A percentile compares a stretch with the other conserved stretches of the same genome.
These are phyloP conservation scores for Strix aluco DNA, from an alignment of 2,113 vertebrate species.

Conservation along the genomic window DNA sequence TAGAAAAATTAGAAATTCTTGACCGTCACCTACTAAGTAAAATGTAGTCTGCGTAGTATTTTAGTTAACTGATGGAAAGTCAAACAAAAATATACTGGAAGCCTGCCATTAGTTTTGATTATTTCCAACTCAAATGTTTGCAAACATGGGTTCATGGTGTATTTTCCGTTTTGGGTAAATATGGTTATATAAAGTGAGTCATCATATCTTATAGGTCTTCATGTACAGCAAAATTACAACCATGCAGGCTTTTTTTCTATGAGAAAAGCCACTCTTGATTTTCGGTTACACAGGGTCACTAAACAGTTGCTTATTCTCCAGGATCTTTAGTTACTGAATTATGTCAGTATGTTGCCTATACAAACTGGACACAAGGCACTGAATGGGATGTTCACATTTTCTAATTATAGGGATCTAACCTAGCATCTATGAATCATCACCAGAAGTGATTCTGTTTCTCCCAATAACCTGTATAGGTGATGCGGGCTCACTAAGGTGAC, in stretches of 20 bases:
- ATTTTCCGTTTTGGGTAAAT: neutral
- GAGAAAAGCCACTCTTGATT: neutral
- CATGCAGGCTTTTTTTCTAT: neutral
- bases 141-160: neutral
- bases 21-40: neutral
- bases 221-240: neutral
- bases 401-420: neutral
- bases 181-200: neutral
- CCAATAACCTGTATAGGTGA: neutral
- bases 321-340: neutral
- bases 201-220: neutral
- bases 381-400: neutral
- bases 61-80: neutral
- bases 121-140: slow-evolving; percentile 15
- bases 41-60: neutral
- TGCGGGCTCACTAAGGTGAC: neutral
- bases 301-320: neutral
- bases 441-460: neutral
- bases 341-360: neutral
- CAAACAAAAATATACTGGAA: slow-evolving; percentile 8
- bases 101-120: neutral
- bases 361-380: neutral
- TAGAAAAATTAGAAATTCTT: neutral
- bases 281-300: neutral
- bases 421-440: neutral